Evolutionary conservation across 2,113 vertebrate species (phyloP).

Genomic region (Heliornis fulica): DNA sequence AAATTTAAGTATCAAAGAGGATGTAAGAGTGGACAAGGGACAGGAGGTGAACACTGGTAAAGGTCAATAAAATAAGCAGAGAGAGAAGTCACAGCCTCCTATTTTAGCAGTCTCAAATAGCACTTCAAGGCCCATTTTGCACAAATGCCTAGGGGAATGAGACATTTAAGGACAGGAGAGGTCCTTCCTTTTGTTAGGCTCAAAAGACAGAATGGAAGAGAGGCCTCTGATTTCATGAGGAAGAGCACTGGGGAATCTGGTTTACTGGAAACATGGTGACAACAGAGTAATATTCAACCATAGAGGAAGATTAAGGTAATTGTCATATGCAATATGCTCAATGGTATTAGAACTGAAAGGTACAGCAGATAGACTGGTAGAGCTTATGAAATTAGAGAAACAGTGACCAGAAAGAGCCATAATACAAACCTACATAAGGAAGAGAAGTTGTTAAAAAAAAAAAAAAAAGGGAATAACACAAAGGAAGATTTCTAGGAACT

Average conservation of each 20-base stretch:
- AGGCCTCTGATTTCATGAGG: neutral
- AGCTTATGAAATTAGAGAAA: neutral
- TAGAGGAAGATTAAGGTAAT: neutral
- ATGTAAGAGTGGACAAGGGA: neutral
- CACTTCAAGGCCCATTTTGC: neutral
- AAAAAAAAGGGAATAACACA: neutral
- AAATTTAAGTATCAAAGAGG: neutral
- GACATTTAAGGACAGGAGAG: neutral
- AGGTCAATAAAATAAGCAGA: neutral
- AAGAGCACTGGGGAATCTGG: neutral
- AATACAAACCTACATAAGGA: neutral
- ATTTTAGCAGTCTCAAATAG: neutral
- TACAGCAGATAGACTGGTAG: neutral
- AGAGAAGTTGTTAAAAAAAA: neutral
- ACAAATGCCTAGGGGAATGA: neutral
- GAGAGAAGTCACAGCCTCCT: neutral
- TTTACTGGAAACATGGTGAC: neutral
- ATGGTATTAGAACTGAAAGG: neutral
- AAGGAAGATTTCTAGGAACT: neutral
- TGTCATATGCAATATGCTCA: neutral
- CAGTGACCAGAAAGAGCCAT: neutral
- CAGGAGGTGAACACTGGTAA: neutral
- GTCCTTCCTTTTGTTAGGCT: neutral
- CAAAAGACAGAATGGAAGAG: neutral
- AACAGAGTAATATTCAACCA: neutral